phyloP scores from a whole-genome alignment of 2,113 vertebrate species.

The Myiozetetes cayanensis region DNA sequence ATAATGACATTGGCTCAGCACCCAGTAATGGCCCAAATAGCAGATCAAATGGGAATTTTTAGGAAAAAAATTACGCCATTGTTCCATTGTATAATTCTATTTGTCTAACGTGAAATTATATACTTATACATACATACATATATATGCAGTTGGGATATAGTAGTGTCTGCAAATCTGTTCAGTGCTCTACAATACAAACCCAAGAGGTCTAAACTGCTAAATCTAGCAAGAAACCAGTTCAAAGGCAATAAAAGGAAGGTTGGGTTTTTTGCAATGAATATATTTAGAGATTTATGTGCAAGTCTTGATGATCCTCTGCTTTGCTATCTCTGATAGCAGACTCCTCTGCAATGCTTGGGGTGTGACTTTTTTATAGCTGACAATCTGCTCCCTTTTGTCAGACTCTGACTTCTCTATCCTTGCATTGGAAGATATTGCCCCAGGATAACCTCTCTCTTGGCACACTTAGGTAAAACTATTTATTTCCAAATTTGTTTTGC shows the following conservation, averaged over 20 bases:
- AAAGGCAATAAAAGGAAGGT: background rate
- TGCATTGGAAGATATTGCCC: rapidly evolving
- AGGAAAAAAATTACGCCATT: background rate
- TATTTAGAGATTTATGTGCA: background rate
- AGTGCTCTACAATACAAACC: background rate
- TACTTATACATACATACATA: too few species aligned
- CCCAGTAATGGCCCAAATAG: background rate
- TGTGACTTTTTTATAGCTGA: background rate
- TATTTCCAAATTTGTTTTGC: background rate
- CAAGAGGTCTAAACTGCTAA: background rate
- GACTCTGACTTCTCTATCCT: background rate
- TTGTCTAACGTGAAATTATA: background rate
- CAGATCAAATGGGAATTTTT: background rate
- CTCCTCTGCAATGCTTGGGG: background rate
- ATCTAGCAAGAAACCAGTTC: background rate
- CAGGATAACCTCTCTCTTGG: background rate
- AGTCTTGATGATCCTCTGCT: background rate
- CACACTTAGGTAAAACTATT: background rate
- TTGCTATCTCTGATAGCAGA: background rate
- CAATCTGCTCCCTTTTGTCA: background rate
- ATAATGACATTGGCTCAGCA: background rate
- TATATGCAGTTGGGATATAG: background rate
- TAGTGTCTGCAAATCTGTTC: background rate
- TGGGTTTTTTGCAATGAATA: background rate
- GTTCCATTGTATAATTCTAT: background rate